Evolutionary conservation across 2,113 vertebrate genomes (phyloP), one percentile per base, ranked within the genome.

Genomic region (Lutjanus erythropterus): DNA sequence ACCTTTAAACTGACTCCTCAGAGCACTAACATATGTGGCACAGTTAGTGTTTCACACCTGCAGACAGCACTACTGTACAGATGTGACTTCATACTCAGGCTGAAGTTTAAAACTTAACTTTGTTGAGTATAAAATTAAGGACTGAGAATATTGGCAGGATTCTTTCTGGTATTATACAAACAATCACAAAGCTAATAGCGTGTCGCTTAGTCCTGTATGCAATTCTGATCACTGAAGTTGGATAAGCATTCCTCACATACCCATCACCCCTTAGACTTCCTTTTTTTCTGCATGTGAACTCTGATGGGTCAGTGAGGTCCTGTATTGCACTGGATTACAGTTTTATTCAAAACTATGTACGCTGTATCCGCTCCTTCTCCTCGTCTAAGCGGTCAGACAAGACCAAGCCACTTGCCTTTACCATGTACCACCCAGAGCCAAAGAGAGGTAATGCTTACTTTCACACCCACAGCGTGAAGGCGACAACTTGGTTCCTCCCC

Each of bases 171-270:
- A 42, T 76, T 47, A 68, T 65, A 33, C 60, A 74, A n/a, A 71
- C 35, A 58, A 23, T 44, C 23, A n/a, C 62, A 83, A 49, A 72
- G 60, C 61, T 29, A 33, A 19, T 6, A 39, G 11, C 56, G 50
- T 12, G 41, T 46, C 41, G 31, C 59, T 67, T 59, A 62, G 61
- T 66, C 69, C 47, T 41, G 52, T 56, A 19, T 69, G 25, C 35
- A 71, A 29, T 73, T 72, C 68, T 74, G 71, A 86, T 82, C 75
- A 49, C 55, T 71, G 76, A 52, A 68, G 21, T n/a, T 55, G 58
- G 66, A 79, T 46, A 67, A 71, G 80, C 84, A 87, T 89, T 89
- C 85, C 85, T 85, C 77, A 74, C 76, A 84, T 86, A 83, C 69
- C 62, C 58, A 1, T 79, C 78, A 27, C 23, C 78, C 39, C 71